Evolutionary conservation across 92 coral and sea anemone species (phyloP).

Genomic region (Metridium senile): DNA sequence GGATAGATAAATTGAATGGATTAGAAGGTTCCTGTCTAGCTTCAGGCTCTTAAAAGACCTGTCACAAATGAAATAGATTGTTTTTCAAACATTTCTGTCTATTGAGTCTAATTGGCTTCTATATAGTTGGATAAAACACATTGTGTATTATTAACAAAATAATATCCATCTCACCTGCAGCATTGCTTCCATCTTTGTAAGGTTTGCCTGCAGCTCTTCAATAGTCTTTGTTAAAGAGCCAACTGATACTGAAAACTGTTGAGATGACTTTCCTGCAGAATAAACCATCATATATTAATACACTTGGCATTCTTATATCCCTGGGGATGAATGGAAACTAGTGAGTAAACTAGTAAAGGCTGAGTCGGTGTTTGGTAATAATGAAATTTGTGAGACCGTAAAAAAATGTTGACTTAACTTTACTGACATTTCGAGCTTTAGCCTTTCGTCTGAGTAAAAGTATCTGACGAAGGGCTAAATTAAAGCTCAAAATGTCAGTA

Average conservation of each 20-base stretch:
- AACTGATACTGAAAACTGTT: constrained; percentile 11
- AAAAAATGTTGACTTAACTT: too few species aligned
- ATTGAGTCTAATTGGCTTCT: neutral
- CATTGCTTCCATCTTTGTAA: constrained; percentile 20
- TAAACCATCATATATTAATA: too few species aligned
- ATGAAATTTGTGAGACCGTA: too few species aligned
- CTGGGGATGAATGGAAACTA: too few species aligned
- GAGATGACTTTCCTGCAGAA: constrained; percentile 12
- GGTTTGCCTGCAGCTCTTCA: constrained; percentile 12
- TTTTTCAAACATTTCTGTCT: neutral
- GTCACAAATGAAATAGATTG: neutral
- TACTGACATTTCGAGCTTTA: too few species aligned
- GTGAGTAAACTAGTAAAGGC: too few species aligned
- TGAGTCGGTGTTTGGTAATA: too few species aligned
- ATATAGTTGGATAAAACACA: neutral
- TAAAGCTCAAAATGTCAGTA: too few species aligned
- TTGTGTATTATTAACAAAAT: neutral
- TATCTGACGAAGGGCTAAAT: too few species aligned
- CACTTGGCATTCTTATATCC: too few species aligned
- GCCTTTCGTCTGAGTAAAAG: too few species aligned
- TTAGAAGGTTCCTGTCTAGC: neutral
- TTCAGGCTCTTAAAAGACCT: neutral
- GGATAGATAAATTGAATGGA: neutral
- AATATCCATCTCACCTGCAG: constrained; percentile 14
- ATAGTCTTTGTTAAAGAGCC: constrained; percentile 11